phyloP scores from a whole-genome alignment of 2,113 vertebrate species.

The Hystrix cristata region DNA sequence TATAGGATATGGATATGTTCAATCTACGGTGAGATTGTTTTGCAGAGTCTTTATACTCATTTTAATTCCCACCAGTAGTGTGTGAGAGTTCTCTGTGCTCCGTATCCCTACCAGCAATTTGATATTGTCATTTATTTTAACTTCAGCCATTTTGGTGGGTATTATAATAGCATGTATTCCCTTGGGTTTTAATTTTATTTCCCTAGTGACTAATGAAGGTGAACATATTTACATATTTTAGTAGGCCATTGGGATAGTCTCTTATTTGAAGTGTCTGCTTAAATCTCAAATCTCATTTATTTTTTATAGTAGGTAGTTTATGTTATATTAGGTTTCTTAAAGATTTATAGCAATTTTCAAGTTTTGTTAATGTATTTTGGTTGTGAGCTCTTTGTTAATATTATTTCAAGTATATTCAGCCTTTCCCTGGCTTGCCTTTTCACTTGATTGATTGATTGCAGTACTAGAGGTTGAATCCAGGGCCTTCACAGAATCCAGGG shows the following conservation, averaged over 20 bases:
- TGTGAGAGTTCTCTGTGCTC: background rate
- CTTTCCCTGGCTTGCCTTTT: background rate
- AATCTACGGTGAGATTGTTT: background rate
- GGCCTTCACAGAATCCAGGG: background rate
- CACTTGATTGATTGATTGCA: background rate
- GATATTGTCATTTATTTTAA: background rate
- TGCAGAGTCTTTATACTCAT: background rate
- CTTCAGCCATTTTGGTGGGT: background rate
- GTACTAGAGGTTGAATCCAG: background rate
- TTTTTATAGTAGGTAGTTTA: background rate
- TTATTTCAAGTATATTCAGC: conserved; percentile 8
- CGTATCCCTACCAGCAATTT: background rate
- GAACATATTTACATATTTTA: background rate
- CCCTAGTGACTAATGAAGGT: background rate
- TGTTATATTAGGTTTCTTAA: background rate
- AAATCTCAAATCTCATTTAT: background rate
- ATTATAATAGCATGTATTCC: background rate
- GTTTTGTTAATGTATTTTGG: conserved; percentile 1
- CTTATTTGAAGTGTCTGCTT: conserved; percentile 16
- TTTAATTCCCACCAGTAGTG: background rate
- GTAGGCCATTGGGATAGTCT: background rate
- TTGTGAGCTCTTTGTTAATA: conserved; percentile 4
- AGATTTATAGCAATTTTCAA: background rate
- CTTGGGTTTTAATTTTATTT: conserved; percentile 27
- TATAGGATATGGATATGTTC: background rate